A percentile compares a stretch with the other conserved stretches of the same genome.
These are phyloP conservation scores for Nephrocerus scutellatus DNA, from an alignment of 2,888 invertebrate genomes.

Conservation along the genomic window DNA sequence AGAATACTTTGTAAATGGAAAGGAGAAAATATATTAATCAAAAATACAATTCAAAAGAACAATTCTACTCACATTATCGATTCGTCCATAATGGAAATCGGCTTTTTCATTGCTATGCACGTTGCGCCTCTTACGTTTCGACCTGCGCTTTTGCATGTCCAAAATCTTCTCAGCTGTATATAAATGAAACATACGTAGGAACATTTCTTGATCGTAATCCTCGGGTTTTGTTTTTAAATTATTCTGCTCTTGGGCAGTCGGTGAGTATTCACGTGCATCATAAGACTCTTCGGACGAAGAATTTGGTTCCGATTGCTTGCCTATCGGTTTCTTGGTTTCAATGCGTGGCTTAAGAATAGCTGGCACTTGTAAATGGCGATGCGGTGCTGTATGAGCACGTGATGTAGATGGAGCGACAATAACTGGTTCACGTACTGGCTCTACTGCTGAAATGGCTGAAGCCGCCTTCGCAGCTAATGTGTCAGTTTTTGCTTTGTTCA, in stretches of 20 bases:
- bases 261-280: conserved; percentile 25
- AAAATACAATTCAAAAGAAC: neutral
- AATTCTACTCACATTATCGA: conserved; percentile 30
- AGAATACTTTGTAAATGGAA: neutral
- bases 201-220: conserved; percentile 39
- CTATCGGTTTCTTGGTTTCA: no score
- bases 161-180: conserved; percentile 37
- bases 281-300: conserved; percentile 34
- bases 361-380: no score
- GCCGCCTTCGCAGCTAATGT: conserved; percentile 19
- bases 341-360: no score
- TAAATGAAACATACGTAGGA: conserved; percentile 38
- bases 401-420: neutral
- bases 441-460: no score
- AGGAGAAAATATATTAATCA: neutral
- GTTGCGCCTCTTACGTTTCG: conserved; percentile 42
- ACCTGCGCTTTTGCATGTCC: conserved; percentile 40
- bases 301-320: conserved; percentile 17
- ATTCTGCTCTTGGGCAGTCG: conserved; percentile 32
- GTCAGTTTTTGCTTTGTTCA: conserved; percentile 38
- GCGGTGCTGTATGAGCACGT: no score
- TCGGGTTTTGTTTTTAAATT: conserved; percentile 28
- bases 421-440: conserved; percentile 12
- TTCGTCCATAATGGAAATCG: conserved; percentile 45
- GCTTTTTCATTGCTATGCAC: conserved; percentile 41